Base-by-base conservation (phyloP, 2,797 vertebrate genomes). In the Clarias pachynema region DNA sequence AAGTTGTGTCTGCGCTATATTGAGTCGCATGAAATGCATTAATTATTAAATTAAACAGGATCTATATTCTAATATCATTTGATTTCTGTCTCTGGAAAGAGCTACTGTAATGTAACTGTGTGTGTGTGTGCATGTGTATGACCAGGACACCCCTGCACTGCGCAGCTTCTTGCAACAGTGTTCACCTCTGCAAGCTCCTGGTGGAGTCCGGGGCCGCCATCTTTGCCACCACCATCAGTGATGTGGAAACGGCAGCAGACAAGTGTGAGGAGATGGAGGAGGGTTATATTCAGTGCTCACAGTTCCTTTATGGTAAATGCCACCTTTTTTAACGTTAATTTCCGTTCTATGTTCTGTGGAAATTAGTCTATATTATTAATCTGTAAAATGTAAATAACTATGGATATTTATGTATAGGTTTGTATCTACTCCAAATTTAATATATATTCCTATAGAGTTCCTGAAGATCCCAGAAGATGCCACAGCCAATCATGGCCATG, bases 261-360 rank as follows among this genome's bases (percentile, higher is more conserved):
- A 99, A 99, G 87, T 99, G 98, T 24, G 98, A 99, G 83, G 98
- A 99, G 92, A 98, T 98, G 97, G 98, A 99, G 81, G 98, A 99
- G 81, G 98, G 98, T 78, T 99, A 95, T 86, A 95, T 97, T 85
- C 98, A 99, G 93, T 99, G 98, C 87, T 99, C 98, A 29, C 98
- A 99, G 95, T 99, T 99, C 91, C 93, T 99, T 5, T 98, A 99
- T 0, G 98, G 98, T 99, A 93, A 89, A 93, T 63, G 70, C 15
- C 8, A 15, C 24, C 53, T 22, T 34, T 22, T 26, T 34, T 34
- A 24, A 20, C 29, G 20, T 44, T 34, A 14, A 1, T 31, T 65
- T 31, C 4, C 37, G 6, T 56, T 53, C 34, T 24, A 49, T 26
- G 4, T 34, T 49, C 70, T 72, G 37, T 40, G 9, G 26, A 75